Evolutionary conservation across 2,888 invertebrate genomes (phyloP), one percentile per base, ranked within the genome.

Genomic region (Acleris sparsana): DNA sequence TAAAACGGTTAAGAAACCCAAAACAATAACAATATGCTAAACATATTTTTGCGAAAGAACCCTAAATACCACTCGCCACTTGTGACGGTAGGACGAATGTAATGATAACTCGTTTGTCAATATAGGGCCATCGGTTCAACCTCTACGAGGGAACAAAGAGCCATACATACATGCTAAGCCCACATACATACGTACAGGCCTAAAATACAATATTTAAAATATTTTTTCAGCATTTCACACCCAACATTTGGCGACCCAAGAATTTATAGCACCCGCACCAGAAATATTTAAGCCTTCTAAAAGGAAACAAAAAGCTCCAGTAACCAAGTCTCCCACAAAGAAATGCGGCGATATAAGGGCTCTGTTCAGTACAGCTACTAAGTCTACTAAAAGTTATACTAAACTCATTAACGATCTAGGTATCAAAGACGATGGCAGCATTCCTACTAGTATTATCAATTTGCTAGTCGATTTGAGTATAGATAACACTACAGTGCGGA

Each of bases 281-380:
- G 72, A 72, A 3, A 82, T 81, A 75, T 59, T 67, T 7, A 88
- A 88, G 77, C 80, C 72, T 59, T 69, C 74, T 51, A 89, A 84
- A 77, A 86, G 80, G 73, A 87, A 84, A 74, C 77, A 76, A 46
- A 88, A 85, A 72, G 20, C 66, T 3, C 11, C 74, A 1, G 16
- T 69, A 22, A 22, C 67, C 5, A 90, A 88, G 74, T 85, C 89
- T 13, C 86, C 86, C 1, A 75, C 69, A 4, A 88, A 89, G 80
- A 88, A 84, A 83, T 79, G 93, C 76, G 89, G 93, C 1, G 94
- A 94, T 67, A 94, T 94, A 39, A 84, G 94, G 77, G 90, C 92
- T 57, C 84, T 94, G 68, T 94, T 94, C 57, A 87, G 88, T 69
- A 87, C 88, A 11, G 83, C 83, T 0, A 91, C 88, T 0, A 93